phyloP scores from a whole-genome alignment of 2,113 vertebrate genomes.

The Rhombomys opimus region DNA sequence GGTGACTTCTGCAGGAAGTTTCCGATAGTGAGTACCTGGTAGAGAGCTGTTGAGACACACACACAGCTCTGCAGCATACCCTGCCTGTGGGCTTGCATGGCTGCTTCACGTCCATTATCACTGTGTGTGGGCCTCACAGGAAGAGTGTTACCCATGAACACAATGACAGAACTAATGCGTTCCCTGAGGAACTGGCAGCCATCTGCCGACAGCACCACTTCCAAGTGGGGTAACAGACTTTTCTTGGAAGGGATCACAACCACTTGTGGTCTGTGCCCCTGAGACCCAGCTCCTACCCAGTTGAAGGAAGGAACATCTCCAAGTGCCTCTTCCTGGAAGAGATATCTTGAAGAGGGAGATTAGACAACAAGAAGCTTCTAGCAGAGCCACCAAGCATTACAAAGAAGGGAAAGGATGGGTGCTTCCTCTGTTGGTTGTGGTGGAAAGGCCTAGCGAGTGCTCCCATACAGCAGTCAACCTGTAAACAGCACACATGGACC shows the following conservation, averaged over 20 bases:
- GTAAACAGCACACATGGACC: neutral
- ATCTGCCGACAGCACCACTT: too few species aligned
- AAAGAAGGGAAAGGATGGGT: neutral
- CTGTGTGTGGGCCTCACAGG: neutral
- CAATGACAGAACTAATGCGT: neutral
- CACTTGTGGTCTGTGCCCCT: neutral
- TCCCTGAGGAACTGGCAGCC: neutral
- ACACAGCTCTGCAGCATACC: neutral
- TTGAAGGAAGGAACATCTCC: neutral
- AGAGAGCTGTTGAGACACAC: neutral
- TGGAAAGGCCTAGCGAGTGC: neutral
- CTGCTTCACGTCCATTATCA: neutral
- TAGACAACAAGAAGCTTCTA: neutral
- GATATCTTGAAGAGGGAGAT: neutral
- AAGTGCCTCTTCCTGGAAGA: too few species aligned
- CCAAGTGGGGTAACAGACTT: neutral
- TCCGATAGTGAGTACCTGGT: fast-evolving
- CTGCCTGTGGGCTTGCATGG: neutral
- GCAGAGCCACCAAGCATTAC: neutral
- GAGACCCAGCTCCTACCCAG: neutral
- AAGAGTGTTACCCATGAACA: fast-evolving
- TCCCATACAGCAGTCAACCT: neutral
- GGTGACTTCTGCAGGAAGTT: neutral
- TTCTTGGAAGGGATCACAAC: neutral
- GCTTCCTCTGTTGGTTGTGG: fast-evolving